These are phyloP conservation scores for Pterobdella sp. DNA, from an alignment of 2,888 invertebrate genomes.

Conservation along the genomic window DNA sequence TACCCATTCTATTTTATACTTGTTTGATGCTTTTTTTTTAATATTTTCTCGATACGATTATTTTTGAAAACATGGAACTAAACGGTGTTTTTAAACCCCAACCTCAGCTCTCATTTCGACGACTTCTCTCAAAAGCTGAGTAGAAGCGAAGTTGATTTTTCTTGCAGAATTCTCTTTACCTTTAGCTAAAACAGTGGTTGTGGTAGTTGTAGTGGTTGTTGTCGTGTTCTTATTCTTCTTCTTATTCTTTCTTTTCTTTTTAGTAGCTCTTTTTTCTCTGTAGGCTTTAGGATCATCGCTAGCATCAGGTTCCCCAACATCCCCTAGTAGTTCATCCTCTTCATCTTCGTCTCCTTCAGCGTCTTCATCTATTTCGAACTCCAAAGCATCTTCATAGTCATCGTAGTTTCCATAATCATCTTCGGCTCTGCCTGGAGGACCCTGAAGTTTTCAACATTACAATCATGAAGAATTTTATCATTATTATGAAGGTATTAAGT, in stretches of 20 bases:
- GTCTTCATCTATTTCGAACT: constrained; percentile 13
- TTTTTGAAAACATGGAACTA: too few relatives aligned
- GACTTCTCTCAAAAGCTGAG: constrained; percentile 17
- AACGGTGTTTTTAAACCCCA: too few relatives aligned
- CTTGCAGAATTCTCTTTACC: not conserved
- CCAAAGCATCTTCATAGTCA: not conserved
- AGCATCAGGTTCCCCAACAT: constrained; percentile 5
- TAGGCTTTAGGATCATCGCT: not conserved
- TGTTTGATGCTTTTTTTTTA: too few relatives aligned
- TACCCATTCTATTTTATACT: too few relatives aligned
- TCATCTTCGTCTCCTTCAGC: constrained; percentile 8
- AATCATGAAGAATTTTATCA: not conserved
- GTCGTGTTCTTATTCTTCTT: not conserved
- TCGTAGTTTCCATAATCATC: constrained; percentile 20
- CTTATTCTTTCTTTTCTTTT: not conserved
- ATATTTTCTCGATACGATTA: too few relatives aligned
- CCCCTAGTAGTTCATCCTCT: not conserved
- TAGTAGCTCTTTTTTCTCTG: constrained; percentile 3
- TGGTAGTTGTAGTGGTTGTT: not conserved
- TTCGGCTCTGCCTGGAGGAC: constrained; percentile 23
- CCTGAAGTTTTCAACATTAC: constrained; percentile 14
- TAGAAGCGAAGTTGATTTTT: constrained; percentile 18
- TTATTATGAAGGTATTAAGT: too few relatives aligned
- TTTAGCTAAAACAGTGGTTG: not conserved
- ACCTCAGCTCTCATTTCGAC: constrained; percentile 21